Conservation (phyloP, 2,797 vertebrate genomes). For the Perodicticus potto region DNA sequence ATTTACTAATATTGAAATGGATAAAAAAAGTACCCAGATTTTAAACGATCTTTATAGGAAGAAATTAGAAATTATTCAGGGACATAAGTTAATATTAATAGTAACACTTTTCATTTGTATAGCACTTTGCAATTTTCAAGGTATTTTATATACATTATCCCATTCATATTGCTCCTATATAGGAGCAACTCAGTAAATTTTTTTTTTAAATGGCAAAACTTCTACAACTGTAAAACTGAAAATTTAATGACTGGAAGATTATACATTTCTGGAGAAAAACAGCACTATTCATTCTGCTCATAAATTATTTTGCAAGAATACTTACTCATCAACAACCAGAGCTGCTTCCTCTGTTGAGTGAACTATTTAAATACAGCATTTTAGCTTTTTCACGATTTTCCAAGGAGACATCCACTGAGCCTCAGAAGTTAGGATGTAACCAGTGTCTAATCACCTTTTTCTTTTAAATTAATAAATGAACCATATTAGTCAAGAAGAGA, state of each 20-base stretch:
- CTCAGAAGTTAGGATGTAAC: slow-evolving; percentile 21
- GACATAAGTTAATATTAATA: slow-evolving; percentile 38
- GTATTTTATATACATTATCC: background rate
- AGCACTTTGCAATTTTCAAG: slow-evolving; percentile 1
- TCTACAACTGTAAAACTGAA: slow-evolving; percentile 66
- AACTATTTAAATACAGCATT: background rate
- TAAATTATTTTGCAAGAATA: background rate
- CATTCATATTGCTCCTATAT: background rate
- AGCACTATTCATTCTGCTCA: background rate
- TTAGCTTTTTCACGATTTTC: background rate
- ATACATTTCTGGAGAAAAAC: background rate
- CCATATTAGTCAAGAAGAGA: background rate
- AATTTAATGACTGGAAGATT: background rate
- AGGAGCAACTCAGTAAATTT: slow-evolving; percentile 52
- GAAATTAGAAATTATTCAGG: slow-evolving; percentile 27
- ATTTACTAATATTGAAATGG: background rate
- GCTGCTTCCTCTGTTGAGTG: background rate
- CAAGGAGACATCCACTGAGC: background rate
- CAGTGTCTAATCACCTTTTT: background rate
- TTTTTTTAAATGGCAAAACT: slow-evolving; percentile 71
- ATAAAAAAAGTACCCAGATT: background rate
- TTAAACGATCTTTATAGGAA: background rate
- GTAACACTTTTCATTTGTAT: slow-evolving; percentile 32
- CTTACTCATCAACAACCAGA: background rate
- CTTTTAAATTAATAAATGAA: slow-evolving; percentile 7